Percentiles rank a stretch among this genome's conserved stretches.
Evolutionary conservation across 2,113 vertebrate genomes (phyloP).

Genomic region (Bombycilla garrulus): DNA sequence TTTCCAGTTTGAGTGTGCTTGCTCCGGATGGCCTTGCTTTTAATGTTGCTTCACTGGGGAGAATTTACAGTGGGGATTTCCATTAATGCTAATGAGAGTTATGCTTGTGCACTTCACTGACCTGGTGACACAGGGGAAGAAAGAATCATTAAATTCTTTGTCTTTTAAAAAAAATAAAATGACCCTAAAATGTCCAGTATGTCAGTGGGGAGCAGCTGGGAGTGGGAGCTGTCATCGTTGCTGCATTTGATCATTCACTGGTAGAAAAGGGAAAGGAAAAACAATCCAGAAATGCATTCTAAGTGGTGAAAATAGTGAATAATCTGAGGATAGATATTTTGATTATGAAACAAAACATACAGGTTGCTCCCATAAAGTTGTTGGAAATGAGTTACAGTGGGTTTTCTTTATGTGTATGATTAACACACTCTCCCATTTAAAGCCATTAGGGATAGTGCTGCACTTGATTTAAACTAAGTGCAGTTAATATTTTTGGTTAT

Average conservation of each 20-base stretch:
- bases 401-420: constrained; percentile 19
- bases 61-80: constrained; percentile 17
- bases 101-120: background rate
- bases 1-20: background rate
- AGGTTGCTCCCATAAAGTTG: background rate
- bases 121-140: background rate
- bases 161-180: background rate
- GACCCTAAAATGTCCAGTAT: background rate
- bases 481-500: constrained; percentile 56
- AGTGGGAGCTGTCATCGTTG: background rate
- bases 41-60: background rate
- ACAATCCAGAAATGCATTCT: background rate
- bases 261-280: background rate
- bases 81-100: constrained; percentile 26
- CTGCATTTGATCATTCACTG: background rate
- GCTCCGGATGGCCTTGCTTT: background rate
- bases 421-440: constrained; percentile 50
- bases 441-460: constrained; percentile 43
- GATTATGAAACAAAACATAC: background rate
- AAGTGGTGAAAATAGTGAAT: background rate
- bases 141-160: background rate
- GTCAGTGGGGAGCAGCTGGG: background rate
- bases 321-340: background rate
- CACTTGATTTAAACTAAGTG: constrained; percentile 62
- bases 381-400: background rate